Base-by-base conservation (phyloP, 2,113 vertebrate genomes). In the Odobenus rosmarus region DNA sequence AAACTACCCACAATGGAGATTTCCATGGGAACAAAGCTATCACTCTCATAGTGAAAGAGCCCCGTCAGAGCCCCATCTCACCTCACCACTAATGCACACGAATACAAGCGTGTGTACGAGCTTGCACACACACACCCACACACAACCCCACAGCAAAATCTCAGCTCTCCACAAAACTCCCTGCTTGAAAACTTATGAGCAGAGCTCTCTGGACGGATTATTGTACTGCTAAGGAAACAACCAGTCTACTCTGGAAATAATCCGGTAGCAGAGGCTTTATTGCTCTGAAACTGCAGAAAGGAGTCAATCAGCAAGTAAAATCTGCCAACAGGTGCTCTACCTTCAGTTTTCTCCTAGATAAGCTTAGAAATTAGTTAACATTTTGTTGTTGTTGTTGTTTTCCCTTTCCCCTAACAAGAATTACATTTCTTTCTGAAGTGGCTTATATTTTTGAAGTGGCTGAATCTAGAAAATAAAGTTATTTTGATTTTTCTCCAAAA, bases 391-490 rank as follows among this genome's bases (percentile, higher is more conserved):
- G 28, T n/a, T 69, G 33, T 69, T 69, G 4, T n/a, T 67, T 31
- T 12, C 51, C 33, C 12, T 46, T 74, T 87, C 23, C 0, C 2
- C 12, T 72, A 72, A 53, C 42, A 53, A 77, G 18, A 85, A 57
- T 57, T 74, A 57, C 33, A 9, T 84, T 88, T 94, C 24, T 69
- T 81, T 91, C 19, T 83, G 16, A 62, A 96, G 36, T 21, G 1
- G 31, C 1, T 81, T 74, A 13, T 61, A 18, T 81, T 91, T 79
- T n/a, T 74, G 2, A 81, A 85, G 28, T 77, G 49, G 88, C 10
- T 85, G 16, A 93, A 76, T 69, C 33, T 57, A 93, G 72, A 90
- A 88, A 83, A 93, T 55, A 10, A 81, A 21, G 4, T 16, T 67
- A 11, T 16, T 88, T 95, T 88, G 3, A 3, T 64, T 88, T 91